Evolutionary conservation across 2,113 vertebrate species (phyloP).

Genomic region (Rhipidura dahli): DNA sequence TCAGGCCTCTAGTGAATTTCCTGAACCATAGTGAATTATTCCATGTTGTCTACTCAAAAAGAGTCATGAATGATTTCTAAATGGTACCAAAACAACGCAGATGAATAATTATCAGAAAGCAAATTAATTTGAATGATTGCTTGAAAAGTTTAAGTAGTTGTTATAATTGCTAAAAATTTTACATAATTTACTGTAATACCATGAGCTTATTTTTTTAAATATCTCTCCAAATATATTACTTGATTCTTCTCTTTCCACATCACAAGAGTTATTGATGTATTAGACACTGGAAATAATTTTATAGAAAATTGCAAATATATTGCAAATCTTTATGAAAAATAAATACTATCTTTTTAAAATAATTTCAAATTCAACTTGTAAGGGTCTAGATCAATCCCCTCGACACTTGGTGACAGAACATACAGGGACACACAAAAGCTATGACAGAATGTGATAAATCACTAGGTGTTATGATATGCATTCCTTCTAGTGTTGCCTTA

Average conservation of each 20-base stretch:
- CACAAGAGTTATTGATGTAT: background rate
- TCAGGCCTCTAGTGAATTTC: background rate
- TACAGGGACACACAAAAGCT: background rate
- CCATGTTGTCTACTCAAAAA: background rate
- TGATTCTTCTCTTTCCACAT: background rate
- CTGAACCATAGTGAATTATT: background rate
- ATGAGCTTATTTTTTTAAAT: background rate
- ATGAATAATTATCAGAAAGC: background rate
- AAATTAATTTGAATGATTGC: constrained; percentile 1
- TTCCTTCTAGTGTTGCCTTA: background rate
- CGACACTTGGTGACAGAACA: background rate
- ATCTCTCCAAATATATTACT: background rate
- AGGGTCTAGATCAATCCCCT: background rate
- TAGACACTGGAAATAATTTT: background rate
- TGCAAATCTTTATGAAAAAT: background rate
- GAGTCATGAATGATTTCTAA: background rate
- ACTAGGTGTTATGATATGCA: background rate
- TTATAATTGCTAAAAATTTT: background rate
- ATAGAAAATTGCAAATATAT: background rate
- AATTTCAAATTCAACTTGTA: background rate
- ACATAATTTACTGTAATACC: background rate
- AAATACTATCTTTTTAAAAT: background rate
- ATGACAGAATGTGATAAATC: background rate
- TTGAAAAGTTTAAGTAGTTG: background rate
- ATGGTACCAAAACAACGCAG: background rate